These are phyloP conservation scores for Heliornis fulica DNA, from an alignment of 2,113 vertebrate species.

Conservation along the genomic window DNA sequence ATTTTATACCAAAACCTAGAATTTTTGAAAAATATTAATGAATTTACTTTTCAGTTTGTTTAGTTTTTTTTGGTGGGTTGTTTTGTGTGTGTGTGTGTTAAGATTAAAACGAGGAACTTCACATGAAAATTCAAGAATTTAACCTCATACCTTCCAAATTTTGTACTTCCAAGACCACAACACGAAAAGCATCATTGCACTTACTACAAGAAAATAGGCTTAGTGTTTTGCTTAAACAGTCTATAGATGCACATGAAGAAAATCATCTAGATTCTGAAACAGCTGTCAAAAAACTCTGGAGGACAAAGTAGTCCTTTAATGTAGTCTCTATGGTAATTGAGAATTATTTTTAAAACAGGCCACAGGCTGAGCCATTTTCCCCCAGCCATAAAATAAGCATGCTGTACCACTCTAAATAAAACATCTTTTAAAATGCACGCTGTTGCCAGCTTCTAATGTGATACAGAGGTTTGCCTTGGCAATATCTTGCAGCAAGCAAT, in stretches of 20 bases:
- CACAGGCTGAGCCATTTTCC: not conserved
- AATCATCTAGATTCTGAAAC: not conserved
- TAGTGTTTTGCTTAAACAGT: not conserved
- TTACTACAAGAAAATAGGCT: not conserved
- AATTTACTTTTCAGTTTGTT: not conserved
- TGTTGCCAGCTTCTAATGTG: not conserved
- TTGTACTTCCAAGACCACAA: not conserved
- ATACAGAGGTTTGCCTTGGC: not conserved
- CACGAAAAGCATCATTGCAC: not conserved
- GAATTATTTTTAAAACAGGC: conserved; percentile 9
- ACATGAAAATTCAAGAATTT: not conserved
- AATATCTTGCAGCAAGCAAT: not conserved
- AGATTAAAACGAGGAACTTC: not conserved
- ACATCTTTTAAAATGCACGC: not conserved
- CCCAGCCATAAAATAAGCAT: not conserved
- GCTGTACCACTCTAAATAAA: not conserved
- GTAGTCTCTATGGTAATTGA: not conserved
- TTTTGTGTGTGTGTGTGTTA: no score
- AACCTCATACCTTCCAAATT: not conserved
- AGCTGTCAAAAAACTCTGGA: not conserved
- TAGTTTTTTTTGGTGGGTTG: not conserved
- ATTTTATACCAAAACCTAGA: not conserved
- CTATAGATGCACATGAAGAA: not conserved
- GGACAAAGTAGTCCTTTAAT: not conserved
- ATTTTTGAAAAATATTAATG: not conserved